phyloP scores from a whole-genome alignment of 2,888 invertebrate genomes.

The Pycnomerus fuliginosus region DNA sequence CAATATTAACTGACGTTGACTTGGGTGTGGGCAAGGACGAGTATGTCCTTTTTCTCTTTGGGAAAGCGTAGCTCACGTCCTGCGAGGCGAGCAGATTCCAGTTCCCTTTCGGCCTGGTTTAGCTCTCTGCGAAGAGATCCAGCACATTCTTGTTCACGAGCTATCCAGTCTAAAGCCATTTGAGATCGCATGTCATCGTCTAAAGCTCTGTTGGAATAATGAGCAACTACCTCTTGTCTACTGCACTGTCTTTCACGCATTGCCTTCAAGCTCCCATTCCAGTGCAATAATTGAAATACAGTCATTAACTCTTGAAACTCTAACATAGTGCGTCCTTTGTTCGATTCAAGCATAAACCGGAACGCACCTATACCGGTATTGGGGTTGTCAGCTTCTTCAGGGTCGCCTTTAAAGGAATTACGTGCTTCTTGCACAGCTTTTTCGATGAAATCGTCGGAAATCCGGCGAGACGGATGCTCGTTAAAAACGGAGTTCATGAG shows the following conservation, averaged over 20 bases:
- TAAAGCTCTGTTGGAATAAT: constrained; percentile 87
- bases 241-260: constrained; percentile 95
- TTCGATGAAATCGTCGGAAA: constrained; percentile 92
- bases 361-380: constrained; percentile 73
- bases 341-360: constrained; percentile 74
- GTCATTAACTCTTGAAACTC: constrained; percentile 97
- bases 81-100: constrained; percentile 81
- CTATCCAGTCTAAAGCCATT: constrained; percentile 96
- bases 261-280: constrained; percentile 95
- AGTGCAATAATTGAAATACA: constrained; percentile 93
- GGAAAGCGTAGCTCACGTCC: constrained; percentile 91
- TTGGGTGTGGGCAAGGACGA: constrained; percentile 85
- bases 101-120: constrained; percentile 80
- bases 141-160: constrained; percentile 71
- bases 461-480: constrained; percentile 89
- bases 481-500: constrained; percentile 97
- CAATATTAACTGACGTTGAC: constrained; percentile 56
- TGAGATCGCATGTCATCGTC: constrained; percentile 96
- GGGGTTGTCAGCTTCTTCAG: constrained; percentile 63
- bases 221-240: constrained; percentile 88
- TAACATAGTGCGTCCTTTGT: constrained; percentile 91
- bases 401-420: constrained; percentile 73
- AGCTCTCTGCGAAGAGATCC: constrained; percentile 80
- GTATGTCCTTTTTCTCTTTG: constrained; percentile 93
- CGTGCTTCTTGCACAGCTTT: constrained; percentile 92